These are phyloP conservation scores for Bombus pyrosoma DNA, from an alignment of 1,140 invertebrate genomes.

Conservation along the genomic window DNA sequence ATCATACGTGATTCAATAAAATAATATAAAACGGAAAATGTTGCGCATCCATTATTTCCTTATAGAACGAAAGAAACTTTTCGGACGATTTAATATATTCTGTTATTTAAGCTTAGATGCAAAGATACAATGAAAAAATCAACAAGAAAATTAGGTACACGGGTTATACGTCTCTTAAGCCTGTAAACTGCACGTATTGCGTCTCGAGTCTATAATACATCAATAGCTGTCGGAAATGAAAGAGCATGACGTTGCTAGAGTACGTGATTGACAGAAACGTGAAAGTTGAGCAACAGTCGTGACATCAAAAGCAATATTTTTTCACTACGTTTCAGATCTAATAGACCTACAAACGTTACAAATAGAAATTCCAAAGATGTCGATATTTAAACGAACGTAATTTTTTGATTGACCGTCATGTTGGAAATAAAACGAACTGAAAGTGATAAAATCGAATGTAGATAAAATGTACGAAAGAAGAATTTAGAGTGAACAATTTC, in stretches of 20 bases:
- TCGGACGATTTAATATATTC: too few species aligned
- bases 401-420: background rate
- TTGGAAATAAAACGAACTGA: background rate
- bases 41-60: too few species aligned
- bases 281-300: background rate
- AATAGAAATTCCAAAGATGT: background rate
- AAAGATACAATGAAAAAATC: background rate
- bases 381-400: background rate
- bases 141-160: background rate
- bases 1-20: too few species aligned
- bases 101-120: too few species aligned
- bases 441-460: background rate
- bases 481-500: background rate
- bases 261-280: constrained; percentile 1
- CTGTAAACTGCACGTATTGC: background rate
- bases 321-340: background rate
- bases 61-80: too few species aligned
- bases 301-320: background rate
- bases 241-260: background rate
- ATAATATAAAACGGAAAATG: too few species aligned
- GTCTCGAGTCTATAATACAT: background rate
- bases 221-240: background rate
- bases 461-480: background rate
- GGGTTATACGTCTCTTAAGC: background rate
- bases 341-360: too few species aligned